These are phyloP conservation scores for Donacobius atricapilla DNA, from an alignment of 2,113 vertebrate genomes.

Conservation along the genomic window DNA sequence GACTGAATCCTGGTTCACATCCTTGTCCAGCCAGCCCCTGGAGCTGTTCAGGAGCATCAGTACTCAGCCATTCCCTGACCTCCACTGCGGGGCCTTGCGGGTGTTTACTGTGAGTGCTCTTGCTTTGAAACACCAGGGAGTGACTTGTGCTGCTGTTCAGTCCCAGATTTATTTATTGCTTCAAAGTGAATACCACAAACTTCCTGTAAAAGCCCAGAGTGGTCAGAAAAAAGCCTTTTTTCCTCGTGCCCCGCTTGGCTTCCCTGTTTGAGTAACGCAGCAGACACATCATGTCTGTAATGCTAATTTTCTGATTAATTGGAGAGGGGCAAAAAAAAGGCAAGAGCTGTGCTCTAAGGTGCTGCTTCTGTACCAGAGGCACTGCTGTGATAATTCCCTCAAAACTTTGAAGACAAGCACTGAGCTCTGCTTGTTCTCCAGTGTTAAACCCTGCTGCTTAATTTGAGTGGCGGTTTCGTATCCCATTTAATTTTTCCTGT, in stretches of 20 bases:
- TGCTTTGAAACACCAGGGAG: not conserved
- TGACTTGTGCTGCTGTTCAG: not conserved
- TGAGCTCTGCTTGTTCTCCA: not conserved
- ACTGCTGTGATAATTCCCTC: not conserved
- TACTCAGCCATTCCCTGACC: constrained; percentile 91
- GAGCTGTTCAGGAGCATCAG: constrained; percentile 88
- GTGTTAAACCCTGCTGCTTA: not conserved
- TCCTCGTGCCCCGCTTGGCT: not conserved
- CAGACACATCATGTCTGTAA: not conserved
- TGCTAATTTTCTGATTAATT: not conserved
- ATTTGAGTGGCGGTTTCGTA: not conserved
- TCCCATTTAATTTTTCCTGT: not conserved
- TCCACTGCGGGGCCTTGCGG: constrained; percentile 85
- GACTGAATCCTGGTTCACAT: constrained; percentile 88
- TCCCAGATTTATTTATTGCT: not conserved
- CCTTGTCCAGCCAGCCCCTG: constrained; percentile 83
- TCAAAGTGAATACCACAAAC: not conserved
- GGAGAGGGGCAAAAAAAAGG: fast-evolving
- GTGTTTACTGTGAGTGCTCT: constrained; percentile 85
- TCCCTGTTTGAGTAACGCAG: not conserved
- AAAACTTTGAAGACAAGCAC: not conserved
- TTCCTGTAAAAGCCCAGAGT: not conserved
- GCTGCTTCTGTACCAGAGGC: not conserved
- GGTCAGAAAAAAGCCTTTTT: not conserved
- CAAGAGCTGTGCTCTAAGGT: not conserved